Evolutionary conservation across 2,113 vertebrate genomes (phyloP), one percentile per base, ranked within the genome.

Genomic region (Martes martes): DNA sequence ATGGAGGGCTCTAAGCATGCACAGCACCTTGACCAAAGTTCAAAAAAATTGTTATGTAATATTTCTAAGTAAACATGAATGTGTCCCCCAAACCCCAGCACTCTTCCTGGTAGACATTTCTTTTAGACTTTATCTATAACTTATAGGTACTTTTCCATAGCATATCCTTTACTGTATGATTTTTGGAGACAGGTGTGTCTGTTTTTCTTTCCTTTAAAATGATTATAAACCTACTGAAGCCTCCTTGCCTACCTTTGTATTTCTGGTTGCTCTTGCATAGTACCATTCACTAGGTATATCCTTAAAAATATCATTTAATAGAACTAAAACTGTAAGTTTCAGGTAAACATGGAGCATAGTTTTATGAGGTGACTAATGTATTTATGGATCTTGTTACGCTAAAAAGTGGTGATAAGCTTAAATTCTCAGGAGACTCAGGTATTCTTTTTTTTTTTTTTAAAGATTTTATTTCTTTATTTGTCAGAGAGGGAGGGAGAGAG

Each of bases 341-440:
- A 81, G 65, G 52, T 76, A 88, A 88, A 90, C 31, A 47, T 16
- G 65, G 96, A 81, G 4, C 71, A 94, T 67, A 1, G 2, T 52
- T 93, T 95, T 90, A 23, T 71, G 80, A 88, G 92, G 6, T 95
- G 23, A 11, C 55, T 87, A 74, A 52, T 74, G 36, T 73, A 71
- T 87, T 84, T 87, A 83, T 33, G 33, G 83, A 81, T 95, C 57
- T 89, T 93, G 63, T 97, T 89, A 95, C 7, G 3, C n/a, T 67
- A 89, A 73, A 18, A 81, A 95, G 23, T 92, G 67, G 79, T 73
- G 26, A 92, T 63, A 92, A 8, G 1, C 9, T 88, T 83, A 92
- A 90, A 69, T 92, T 90, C 83, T 87, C 36, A 91, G 33, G n/a
- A 86, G 11, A 83, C 55, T 83, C 18, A 94, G 79, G 65, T 91